Evolutionary conservation across 1,140 invertebrate genomes (phyloP), one percentile per base, ranked within the genome.

Genomic region (Physella acuta): DNA sequence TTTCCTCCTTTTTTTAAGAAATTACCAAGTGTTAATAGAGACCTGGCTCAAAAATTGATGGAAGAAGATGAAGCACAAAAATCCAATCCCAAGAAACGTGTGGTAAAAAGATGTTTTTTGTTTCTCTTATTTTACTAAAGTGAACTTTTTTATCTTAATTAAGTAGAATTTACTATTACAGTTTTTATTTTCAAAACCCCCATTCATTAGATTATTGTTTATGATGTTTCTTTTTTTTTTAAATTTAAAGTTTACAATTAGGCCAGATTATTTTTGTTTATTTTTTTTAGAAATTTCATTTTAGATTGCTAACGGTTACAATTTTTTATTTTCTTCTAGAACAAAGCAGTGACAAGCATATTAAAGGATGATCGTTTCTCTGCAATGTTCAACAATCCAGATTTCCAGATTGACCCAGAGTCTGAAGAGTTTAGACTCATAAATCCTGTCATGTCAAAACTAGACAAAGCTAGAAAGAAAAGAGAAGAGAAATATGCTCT

Each of bases 351-450:
- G 2, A 80, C 85, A 8, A 90, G 88, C 82, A 82, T 97, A 20
- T 82, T 98, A 31, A 87, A 91, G 76, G 97, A 99, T 85, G 88
- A 91, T 71, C 88, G 97, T 77, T 99, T 99, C 85, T 92, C 93
- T 59, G 89, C 88, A 20, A 84, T 99, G 73, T 99, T 99, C 84
- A 89, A 89, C 74, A 95, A 98, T 88, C 90, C 94, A 37, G 94
- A 98, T 78, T 99, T 96, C 84, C 90, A 97, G 87, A 91, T 99
- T 65, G 93, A 98, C 78, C 92, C 91, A 78, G 89, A 90, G 76
- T 90, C 92, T 61, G 92, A 95, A 77, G 82, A 86, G 60, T 86
- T 75, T 73, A 83, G 85, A 52, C 84, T 97, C 33, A 83, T 97
- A n/a, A 95, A 96, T 86, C 94, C 94, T 34, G 92, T 95, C 24